Conservation (phyloP, 2,888 invertebrate species). For the Synanthedon tipuliformis region DNA sequence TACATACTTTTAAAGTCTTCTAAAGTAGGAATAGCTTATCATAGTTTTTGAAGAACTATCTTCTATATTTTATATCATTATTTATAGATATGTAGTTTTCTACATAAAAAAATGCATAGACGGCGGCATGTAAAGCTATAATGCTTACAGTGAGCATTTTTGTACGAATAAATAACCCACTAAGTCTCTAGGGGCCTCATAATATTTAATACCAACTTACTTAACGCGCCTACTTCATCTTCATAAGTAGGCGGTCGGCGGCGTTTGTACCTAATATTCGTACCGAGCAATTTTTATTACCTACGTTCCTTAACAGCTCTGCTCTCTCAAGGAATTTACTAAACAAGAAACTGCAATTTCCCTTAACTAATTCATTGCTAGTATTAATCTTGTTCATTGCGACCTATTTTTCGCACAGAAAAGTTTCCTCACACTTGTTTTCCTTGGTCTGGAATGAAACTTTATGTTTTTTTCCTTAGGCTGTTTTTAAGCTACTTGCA, state of each 20-base stretch:
- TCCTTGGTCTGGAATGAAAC: slow-evolving; percentile 2
- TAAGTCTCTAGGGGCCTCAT: neutral
- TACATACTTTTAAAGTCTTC: no score
- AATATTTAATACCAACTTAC: slow-evolving; percentile 32
- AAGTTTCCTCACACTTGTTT: slow-evolving; percentile 12
- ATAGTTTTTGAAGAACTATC: no score
- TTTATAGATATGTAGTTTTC: no score
- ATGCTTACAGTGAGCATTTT: neutral
- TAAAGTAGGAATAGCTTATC: no score
- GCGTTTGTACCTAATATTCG: slow-evolving; percentile 12
- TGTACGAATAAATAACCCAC: neutral
- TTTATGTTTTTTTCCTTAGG: no score
- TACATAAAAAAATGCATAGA: no score
- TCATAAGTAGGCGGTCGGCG: slow-evolving; percentile 23
- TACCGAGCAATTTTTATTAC: slow-evolving; percentile 44
- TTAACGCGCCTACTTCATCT: slow-evolving; percentile 41
- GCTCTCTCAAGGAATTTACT: slow-evolving; percentile 38
- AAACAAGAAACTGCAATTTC: slow-evolving; percentile 56
- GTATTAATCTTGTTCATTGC: slow-evolving; percentile 49
- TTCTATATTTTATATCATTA: no score
- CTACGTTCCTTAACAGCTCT: slow-evolving; percentile 7
- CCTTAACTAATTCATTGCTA: slow-evolving; percentile 45
- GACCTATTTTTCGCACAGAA: slow-evolving; percentile 27
- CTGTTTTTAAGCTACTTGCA: no score
- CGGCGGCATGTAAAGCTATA: no score